Percentiles rank a stretch among this genome's conserved stretches.
Evolutionary conservation across 2,113 vertebrate species (phyloP).

Genomic region (Forbesichthys papilliferus): DNA sequence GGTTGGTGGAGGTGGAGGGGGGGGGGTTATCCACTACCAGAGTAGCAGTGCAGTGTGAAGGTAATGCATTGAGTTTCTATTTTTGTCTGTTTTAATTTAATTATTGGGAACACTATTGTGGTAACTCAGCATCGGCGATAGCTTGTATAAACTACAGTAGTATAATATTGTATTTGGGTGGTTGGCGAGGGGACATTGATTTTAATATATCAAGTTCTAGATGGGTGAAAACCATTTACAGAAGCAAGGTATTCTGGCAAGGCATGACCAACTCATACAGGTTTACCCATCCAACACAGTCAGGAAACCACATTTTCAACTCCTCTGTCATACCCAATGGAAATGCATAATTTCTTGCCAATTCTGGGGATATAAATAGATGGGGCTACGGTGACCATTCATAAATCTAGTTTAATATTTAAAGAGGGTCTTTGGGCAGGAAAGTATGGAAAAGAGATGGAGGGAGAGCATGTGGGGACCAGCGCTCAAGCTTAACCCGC

Average conservation of each 20-base stretch:
- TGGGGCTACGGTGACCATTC: constrained; percentile 72
- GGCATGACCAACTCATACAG: not conserved
- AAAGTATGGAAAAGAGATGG: constrained; percentile 20
- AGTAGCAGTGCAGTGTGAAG: not conserved
- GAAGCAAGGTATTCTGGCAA: no score
- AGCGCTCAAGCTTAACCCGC: constrained; percentile 64
- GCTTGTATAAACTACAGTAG: no score
- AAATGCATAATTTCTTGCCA: constrained; percentile 72
- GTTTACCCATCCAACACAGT: constrained; percentile 45
- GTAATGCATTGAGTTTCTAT: not conserved
- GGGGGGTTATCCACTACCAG: no score
- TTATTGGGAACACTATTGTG: not conserved
- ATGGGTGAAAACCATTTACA: no score
- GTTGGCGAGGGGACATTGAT: no score
- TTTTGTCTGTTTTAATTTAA: not conserved
- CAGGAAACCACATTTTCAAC: constrained; percentile 60
- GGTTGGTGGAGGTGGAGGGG: not conserved
- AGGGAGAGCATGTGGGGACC: constrained; percentile 16
- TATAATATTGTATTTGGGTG: no score
- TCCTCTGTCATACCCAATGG: constrained; percentile 47
- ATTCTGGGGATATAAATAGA: constrained; percentile 78
- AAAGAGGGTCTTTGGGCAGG: constrained; percentile 75
- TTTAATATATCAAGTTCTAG: no score
- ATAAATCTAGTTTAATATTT: constrained; percentile 84
- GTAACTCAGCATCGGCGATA: no score